These are phyloP conservation scores for Cossypha polioptera DNA, from an alignment of 2,797 vertebrate species.

Conservation along the genomic window DNA sequence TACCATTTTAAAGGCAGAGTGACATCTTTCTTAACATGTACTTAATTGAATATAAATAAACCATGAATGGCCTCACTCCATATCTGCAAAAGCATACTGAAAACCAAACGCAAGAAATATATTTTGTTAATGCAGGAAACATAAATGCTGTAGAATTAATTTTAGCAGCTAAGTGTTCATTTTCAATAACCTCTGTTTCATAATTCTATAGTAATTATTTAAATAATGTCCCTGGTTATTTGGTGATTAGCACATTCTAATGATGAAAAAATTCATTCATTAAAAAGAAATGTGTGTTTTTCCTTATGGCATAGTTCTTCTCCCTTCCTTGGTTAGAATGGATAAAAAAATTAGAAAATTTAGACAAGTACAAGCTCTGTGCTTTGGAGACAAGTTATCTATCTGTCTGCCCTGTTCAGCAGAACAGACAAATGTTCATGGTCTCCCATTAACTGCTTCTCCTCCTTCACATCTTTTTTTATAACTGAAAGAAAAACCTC, in stretches of 20 bases:
- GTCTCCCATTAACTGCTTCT: not conserved
- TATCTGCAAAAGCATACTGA: not conserved
- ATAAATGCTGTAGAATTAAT: slow-evolving; percentile 16
- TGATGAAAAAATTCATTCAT: not conserved
- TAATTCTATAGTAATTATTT: slow-evolving; percentile 11
- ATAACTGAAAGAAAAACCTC: not conserved
- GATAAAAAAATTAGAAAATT: not conserved
- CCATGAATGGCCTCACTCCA: not conserved
- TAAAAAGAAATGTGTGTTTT: not conserved
- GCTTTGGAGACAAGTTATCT: not conserved
- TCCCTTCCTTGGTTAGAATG: not conserved
- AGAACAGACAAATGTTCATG: not conserved
- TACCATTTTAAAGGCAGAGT: not conserved
- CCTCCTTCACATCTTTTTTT: not conserved
- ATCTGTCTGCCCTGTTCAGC: not conserved
- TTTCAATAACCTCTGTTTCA: slow-evolving; percentile 20
- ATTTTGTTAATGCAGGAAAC: not conserved
- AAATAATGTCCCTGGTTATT: not conserved
- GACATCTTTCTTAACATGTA: not conserved
- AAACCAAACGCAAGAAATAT: not conserved
- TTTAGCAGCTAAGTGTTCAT: not conserved
- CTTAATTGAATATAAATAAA: slow-evolving; percentile 16
- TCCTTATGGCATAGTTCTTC: not conserved
- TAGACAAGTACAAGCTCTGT: not conserved
- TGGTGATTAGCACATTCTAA: slow-evolving; percentile 2